Conservation (phyloP, 2,113 vertebrate species). For the Neotoma lepida region DNA sequence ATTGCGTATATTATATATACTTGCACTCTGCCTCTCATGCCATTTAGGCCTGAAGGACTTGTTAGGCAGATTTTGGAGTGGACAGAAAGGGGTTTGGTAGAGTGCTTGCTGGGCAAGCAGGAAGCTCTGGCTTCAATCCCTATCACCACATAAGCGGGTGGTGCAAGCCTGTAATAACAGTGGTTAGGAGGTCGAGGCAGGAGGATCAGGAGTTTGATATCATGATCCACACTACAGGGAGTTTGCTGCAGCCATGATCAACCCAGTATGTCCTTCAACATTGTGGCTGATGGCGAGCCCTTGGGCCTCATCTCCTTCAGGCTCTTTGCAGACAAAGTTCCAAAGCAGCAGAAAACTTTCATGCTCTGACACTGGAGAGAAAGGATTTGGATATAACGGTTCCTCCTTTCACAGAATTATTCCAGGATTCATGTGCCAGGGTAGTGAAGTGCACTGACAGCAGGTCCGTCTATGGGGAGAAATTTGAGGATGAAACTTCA, state of each 20-base stretch:
- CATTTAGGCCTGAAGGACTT: slow-evolving; percentile 76
- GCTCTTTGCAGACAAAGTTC: background rate
- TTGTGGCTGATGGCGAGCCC: background rate
- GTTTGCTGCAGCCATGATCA: background rate
- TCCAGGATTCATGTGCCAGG: background rate
- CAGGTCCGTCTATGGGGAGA: background rate
- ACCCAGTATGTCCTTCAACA: background rate
- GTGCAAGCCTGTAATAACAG: background rate
- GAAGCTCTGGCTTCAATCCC: background rate
- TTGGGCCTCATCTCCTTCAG: background rate
- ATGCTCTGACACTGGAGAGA: background rate
- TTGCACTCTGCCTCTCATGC: slow-evolving; percentile 91
- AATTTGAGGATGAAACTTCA: background rate
- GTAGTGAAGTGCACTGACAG: background rate
- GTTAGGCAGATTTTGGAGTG: background rate
- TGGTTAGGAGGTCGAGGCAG: background rate
- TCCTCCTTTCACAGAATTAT: background rate
- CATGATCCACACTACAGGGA: background rate
- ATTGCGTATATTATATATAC: slow-evolving; percentile 90
- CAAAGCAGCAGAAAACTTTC: background rate
- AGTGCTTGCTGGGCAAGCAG: background rate
- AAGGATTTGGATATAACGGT: background rate
- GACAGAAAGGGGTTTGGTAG: background rate
- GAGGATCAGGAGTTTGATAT: background rate
- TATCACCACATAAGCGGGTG: too few species aligned